A percentile compares a stretch with the other conserved stretches of the same genome.
These are phyloP conservation scores for Chloropsis hardwickii DNA, from an alignment of 2,113 vertebrate species.

Conservation along the genomic window DNA sequence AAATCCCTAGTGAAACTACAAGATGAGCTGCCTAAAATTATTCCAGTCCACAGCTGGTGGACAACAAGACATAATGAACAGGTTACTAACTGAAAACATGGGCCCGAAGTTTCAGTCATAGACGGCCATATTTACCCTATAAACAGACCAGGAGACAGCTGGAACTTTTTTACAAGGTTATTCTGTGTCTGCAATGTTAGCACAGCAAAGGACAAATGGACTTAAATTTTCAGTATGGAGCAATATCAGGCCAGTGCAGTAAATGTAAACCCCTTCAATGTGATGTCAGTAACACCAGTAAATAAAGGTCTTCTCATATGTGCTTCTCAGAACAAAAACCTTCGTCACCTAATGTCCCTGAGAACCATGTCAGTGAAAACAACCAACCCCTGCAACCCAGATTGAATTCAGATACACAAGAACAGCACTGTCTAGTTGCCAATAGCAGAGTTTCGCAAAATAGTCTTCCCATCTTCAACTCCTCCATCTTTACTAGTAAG, in stretches of 20 bases:
- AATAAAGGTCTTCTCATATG: not conserved
- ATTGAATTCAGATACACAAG: not conserved
- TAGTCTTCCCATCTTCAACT: not conserved
- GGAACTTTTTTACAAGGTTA: not conserved
- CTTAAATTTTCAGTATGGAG: not conserved
- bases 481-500: not conserved
- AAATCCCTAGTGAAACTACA: not conserved
- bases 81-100: not conserved
- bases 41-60: not conserved
- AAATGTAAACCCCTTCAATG: not conserved
- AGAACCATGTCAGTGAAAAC: not conserved
- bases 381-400: not conserved
- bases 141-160: not conserved
- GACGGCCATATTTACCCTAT: not conserved
- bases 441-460: not conserved
- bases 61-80: not conserved
- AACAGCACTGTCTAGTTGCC: not conserved
- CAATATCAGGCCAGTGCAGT: not conserved
- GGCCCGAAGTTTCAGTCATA: not conserved
- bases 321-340: not conserved
- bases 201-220: not conserved
- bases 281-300: not conserved
- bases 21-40: not conserved
- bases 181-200: not conserved
- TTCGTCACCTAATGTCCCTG: not conserved